Base-by-base conservation (phyloP, 2,113 vertebrate species). In the Calidris pygmaea region DNA sequence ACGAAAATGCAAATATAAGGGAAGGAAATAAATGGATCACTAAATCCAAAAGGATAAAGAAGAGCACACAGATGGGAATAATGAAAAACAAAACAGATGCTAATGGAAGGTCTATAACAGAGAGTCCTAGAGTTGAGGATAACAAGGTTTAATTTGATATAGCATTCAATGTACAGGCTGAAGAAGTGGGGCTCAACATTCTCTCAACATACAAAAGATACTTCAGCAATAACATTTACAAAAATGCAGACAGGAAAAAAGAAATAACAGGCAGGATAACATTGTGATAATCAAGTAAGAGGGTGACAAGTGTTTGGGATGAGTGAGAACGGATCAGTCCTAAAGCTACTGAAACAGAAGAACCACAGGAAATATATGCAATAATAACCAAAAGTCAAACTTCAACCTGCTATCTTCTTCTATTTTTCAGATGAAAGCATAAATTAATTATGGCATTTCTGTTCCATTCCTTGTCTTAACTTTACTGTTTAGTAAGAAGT, bases 21-120 rank as follows among this genome's bases (percentile, higher is more conserved):
- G 41, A 95, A 85, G 70, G 58, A 91, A 95, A 88, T 67, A 74
- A 94, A 90, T 47, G 26, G 60, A 90, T 77, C 18, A 12, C 75
- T 75, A 93, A 81, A 96, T 60, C 50, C 50, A 70, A 83, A 94
- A 56, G 37, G 59, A 93, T 83, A 80, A 94, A 79, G 92, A 93
- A 76, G n/a, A 96, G 65, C 43, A 73, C 53, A 90, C 35, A 73
- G 62, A 93, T 8, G 2, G 56, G 39, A 95, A 93, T 62, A 78
- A 87, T 27, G 73, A 75, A 72, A 81, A 96, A 74, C 24, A 78
- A 94, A 95, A 48, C 24, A 83, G 89, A 92, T 75, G 35, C 22
- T 85, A 75, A 87, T 82, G 65, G 80, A 65, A 92, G 34, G 56
- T 62, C 0, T 0, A 65, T 47, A 76, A 66, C n/a, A 37, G 9